Evolutionary conservation across 2,888 invertebrate genomes (phyloP).

Genomic region (Oconnorella tubifera): DNA sequence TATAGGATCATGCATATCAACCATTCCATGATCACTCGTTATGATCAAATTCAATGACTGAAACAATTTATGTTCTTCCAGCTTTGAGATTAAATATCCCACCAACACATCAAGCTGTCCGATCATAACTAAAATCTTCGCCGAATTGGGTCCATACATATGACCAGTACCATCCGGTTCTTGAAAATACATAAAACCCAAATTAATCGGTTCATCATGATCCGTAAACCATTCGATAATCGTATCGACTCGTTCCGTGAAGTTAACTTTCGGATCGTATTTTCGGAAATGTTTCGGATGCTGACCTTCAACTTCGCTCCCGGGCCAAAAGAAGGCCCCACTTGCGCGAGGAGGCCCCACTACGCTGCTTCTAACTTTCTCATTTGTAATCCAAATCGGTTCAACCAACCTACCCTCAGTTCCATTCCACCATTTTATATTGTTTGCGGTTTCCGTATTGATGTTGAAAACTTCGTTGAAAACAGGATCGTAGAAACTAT

Average conservation of each 20-base stretch:
- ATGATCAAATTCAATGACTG: conserved; percentile 66
- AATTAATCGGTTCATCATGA: conserved; percentile 63
- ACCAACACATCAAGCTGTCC: conserved; percentile 57
- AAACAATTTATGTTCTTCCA: conserved; percentile 59
- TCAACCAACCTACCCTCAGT: conserved; percentile 37
- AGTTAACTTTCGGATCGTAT: conserved; percentile 47
- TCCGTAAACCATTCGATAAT: conserved; percentile 48
- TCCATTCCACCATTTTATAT: conserved; percentile 57
- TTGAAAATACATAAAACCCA: conserved; percentile 68
- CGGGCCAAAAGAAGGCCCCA: conserved; percentile 72
- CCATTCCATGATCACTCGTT: conserved; percentile 69
- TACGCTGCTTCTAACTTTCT: conserved; percentile 58
- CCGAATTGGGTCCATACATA: conserved; percentile 58
- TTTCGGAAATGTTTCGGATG: conserved; percentile 32
- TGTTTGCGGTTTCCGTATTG: conserved; percentile 43
- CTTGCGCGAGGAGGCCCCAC: conserved; percentile 59
- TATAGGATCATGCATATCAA: conserved; percentile 15
- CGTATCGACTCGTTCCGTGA: conserved; percentile 41
- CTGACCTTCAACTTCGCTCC: conserved; percentile 59
- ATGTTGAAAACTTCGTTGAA: conserved; percentile 38
- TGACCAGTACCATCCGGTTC: conserved; percentile 69
- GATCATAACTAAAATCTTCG: conserved; percentile 58
- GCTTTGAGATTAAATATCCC: conserved; percentile 60
- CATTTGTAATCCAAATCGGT: conserved; percentile 56
- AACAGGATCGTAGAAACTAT: conserved; percentile 62